These are phyloP conservation scores for Trichomalopsis sarcophagae DNA, from an alignment of 1,140 invertebrate species.

Conservation along the genomic window DNA sequence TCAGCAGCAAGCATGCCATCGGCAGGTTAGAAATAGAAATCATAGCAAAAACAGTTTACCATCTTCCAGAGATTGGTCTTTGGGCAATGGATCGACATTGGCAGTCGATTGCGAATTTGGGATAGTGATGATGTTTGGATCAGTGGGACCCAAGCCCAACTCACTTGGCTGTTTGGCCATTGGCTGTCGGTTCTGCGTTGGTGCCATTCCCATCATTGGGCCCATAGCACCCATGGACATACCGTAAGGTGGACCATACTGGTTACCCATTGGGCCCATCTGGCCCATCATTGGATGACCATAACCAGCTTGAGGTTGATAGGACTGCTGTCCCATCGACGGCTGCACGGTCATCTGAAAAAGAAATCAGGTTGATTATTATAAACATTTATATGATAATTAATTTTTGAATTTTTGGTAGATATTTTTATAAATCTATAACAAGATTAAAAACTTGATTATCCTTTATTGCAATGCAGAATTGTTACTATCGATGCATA, in stretches of 20 bases:
- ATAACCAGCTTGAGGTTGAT: conserved; percentile 73
- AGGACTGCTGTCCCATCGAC: conserved; percentile 75
- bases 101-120: conserved; percentile 69
- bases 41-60: conserved; percentile 76
- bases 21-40: conserved; percentile 60
- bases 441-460: conserved; percentile 21
- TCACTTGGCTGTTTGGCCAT: conserved; percentile 85
- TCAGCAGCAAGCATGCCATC: conserved; percentile 67
- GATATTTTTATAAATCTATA: conserved; percentile 34
- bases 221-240: conserved; percentile 78
- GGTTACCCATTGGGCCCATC: conserved; percentile 74
- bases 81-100: conserved; percentile 76
- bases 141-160: conserved; percentile 78
- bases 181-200: conserved; percentile 69
- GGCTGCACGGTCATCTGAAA: conserved; percentile 83
- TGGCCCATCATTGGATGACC: conserved; percentile 76
- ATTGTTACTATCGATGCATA: too few relatives aligned
- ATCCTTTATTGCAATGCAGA: too few relatives aligned
- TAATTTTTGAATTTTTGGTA: conserved; percentile 24
- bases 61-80: conserved; percentile 81
- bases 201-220: conserved; percentile 76
- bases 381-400: neutral
- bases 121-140: conserved; percentile 72
- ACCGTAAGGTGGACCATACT: conserved; percentile 72
- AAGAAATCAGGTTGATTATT: neutral